A percentile compares a stretch with the other conserved stretches of the same genome.
Conservation (phyloP, 2,888 invertebrate species). For the Lithosia quadra region DNA sequence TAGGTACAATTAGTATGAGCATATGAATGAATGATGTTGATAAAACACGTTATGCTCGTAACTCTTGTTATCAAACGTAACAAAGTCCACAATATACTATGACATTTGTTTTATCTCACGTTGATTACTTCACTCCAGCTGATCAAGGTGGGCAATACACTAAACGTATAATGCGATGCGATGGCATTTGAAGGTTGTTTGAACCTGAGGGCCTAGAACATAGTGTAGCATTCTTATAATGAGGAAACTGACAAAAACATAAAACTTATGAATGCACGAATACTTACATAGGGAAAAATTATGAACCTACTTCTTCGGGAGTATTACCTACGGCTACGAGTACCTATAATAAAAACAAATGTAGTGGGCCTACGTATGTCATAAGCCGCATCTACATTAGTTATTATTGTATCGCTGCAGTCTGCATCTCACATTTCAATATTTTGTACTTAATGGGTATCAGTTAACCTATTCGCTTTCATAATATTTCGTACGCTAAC, state of each 20-base stretch:
- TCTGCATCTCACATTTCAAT: neutral
- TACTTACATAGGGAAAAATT: too few relatives aligned
- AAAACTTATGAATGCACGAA: too few relatives aligned
- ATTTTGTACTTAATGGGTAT: constrained; percentile 1
- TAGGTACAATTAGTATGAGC: neutral
- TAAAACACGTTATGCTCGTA: neutral
- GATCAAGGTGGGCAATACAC: neutral
- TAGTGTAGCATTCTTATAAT: neutral
- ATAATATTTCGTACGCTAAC: neutral
- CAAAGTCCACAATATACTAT: constrained; percentile 20
- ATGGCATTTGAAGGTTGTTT: constrained; percentile 2
- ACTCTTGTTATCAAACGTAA: constrained; percentile 1
- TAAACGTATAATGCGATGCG: neutral
- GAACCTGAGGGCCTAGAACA: neutral
- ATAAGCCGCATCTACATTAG: neutral
- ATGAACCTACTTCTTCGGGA: too few relatives aligned
- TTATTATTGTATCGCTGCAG: neutral
- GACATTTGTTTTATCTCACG: neutral
- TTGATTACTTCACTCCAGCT: neutral
- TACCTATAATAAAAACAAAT: too few relatives aligned
- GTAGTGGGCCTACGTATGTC: neutral
- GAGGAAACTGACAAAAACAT: neutral
- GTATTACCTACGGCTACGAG: too few relatives aligned
- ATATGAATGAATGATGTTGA: neutral
- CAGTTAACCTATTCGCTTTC: neutral